Evolutionary conservation across 2,797 vertebrate species (phyloP).

Genomic region (Scleropages formosus): DNA sequence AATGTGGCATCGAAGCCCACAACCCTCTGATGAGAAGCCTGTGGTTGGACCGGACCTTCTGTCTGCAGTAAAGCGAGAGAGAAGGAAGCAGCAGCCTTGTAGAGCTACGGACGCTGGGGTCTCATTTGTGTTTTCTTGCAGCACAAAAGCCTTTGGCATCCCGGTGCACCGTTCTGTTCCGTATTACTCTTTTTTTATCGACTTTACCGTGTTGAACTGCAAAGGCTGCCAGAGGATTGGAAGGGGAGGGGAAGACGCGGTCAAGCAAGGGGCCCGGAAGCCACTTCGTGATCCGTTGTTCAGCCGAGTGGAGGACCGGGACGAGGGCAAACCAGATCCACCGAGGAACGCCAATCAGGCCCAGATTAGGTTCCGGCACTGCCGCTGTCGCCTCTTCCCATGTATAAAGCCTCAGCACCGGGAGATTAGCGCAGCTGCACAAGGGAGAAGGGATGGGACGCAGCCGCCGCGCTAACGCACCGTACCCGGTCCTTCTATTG

Average conservation of each 20-base stretch:
- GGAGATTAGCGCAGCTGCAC: background rate
- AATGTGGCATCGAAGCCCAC: too few relatives aligned
- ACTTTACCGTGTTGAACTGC: too few relatives aligned
- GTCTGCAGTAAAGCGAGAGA: too few relatives aligned
- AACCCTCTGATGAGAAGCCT: too few relatives aligned
- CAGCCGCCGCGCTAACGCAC: background rate
- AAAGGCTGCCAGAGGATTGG: too few relatives aligned
- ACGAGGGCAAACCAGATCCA: background rate
- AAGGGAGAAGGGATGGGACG: background rate
- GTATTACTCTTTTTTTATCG: too few relatives aligned
- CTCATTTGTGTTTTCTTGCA: too few relatives aligned
- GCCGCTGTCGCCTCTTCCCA: background rate
- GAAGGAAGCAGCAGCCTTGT: too few relatives aligned
- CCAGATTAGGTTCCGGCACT: constrained; percentile 14
- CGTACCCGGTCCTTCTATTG: background rate
- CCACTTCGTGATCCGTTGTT: background rate
- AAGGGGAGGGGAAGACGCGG: background rate
- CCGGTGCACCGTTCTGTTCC: too few relatives aligned
- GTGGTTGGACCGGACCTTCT: too few relatives aligned
- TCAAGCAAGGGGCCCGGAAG: background rate
- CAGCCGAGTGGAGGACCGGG: background rate
- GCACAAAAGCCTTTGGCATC: too few relatives aligned
- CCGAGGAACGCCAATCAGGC: constrained; percentile 7
- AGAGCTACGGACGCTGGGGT: too few relatives aligned
- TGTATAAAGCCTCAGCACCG: background rate